These are phyloP conservation scores for Menura novaehollandiae DNA, from an alignment of 2,113 vertebrate genomes.

Conservation along the genomic window DNA sequence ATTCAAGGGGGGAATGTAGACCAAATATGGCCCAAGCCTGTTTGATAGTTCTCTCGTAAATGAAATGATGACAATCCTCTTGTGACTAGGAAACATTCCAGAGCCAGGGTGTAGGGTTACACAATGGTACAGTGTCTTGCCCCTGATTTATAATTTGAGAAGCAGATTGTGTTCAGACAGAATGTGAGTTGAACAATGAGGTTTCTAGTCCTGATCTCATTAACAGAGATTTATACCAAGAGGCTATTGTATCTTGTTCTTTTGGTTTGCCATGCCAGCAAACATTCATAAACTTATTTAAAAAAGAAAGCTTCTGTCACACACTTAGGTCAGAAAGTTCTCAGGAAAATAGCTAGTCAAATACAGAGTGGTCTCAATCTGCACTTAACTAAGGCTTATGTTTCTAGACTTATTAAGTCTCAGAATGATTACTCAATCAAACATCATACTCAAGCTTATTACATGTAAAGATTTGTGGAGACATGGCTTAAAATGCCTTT, in stretches of 20 bases:
- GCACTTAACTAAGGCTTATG: neutral
- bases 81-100: constrained; percentile 65
- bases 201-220: constrained; percentile 63
- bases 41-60: constrained; percentile 32
- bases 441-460: neutral
- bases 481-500: neutral
- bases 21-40: constrained; percentile 39
- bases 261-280: constrained; percentile 50
- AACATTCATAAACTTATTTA: constrained; percentile 55
- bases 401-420: constrained; percentile 8
- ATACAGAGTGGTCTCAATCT: neutral
- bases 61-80: constrained; percentile 64
- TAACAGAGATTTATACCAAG: constrained; percentile 66
- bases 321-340: constrained; percentile 49
- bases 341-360: constrained; percentile 37
- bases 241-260: constrained; percentile 60
- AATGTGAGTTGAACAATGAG: constrained; percentile 59
- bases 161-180: constrained; percentile 60
- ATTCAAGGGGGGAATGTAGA: neutral
- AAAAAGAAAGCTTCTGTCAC: constrained; percentile 53
- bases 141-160: constrained; percentile 68
- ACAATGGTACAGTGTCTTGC: constrained; percentile 66
- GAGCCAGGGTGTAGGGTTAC: constrained; percentile 46
- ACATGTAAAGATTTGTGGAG: neutral
- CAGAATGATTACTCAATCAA: neutral